These are phyloP conservation scores for Octonoba sinensis DNA, from an alignment of 2,888 invertebrate species.

Conservation along the genomic window DNA sequence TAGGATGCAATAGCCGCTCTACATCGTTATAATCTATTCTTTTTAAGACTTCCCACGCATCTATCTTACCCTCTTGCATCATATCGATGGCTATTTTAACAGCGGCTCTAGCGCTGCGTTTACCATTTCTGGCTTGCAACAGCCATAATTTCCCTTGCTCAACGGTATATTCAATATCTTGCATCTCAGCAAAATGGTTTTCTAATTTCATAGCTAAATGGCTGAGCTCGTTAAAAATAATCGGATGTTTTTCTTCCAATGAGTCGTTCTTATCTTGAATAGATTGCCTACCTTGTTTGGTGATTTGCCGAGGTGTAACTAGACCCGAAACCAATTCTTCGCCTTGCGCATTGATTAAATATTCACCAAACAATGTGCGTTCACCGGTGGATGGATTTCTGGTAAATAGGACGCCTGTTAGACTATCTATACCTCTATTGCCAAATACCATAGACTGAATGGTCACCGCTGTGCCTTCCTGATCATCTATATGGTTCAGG, in stretches of 20 bases:
- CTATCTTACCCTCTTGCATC: background rate
- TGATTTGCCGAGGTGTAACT: background rate
- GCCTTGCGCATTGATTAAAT: no score
- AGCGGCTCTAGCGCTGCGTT: background rate
- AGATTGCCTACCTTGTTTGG: background rate
- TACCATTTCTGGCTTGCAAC: background rate
- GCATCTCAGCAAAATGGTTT: slow-evolving; percentile 7
- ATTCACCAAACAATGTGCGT: no score
- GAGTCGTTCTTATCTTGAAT: background rate
- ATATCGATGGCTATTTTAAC: background rate
- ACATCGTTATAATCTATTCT: background rate
- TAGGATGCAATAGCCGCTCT: background rate
- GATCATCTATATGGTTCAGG: background rate
- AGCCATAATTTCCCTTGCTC: background rate
- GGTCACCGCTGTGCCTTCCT: background rate
- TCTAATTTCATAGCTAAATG: background rate
- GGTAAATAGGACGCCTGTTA: background rate
- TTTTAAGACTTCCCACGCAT: background rate
- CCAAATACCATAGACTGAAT: background rate
- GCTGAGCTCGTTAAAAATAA: background rate
- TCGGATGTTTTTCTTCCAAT: background rate
- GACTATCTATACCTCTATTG: background rate
- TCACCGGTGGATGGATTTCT: no score
- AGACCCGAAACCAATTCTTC: background rate
- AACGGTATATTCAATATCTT: slow-evolving; percentile 6